Conservation (phyloP, 2,797 vertebrate species). For the Argyrosomus regius region DNA sequence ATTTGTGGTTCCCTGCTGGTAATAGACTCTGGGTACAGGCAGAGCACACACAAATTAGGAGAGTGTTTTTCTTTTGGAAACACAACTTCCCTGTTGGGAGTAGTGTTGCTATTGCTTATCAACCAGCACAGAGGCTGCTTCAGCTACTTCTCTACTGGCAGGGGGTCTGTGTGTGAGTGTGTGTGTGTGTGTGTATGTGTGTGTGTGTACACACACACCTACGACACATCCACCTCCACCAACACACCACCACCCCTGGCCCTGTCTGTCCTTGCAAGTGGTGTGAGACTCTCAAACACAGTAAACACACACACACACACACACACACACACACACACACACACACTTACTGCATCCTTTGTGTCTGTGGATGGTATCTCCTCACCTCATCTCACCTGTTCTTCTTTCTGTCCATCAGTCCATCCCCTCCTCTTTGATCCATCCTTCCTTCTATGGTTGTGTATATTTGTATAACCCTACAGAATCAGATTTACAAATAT, state of each 20-base stretch:
- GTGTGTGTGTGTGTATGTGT: neutral
- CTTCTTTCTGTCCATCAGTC: neutral
- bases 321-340: neutral
- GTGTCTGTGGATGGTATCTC: neutral
- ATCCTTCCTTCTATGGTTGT: neutral
- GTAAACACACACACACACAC: neutral
- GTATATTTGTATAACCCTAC: too few relatives aligned
- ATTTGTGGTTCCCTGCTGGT: slow-evolving; percentile 41
- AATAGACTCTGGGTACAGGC: slow-evolving; percentile 24
- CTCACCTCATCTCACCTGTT: slow-evolving; percentile 24
- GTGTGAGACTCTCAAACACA: slow-evolving; percentile 35
- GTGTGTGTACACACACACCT: slow-evolving; percentile 3
- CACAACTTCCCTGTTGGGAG: slow-evolving; percentile 51
- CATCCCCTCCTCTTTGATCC: neutral
- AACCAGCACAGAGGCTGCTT: slow-evolving; percentile 46
- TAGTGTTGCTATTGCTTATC: slow-evolving; percentile 57
- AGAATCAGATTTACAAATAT: too few relatives aligned
- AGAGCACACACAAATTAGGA: slow-evolving; percentile 49
- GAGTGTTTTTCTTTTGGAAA: slow-evolving; percentile 54
- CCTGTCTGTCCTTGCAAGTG: slow-evolving; percentile 46
- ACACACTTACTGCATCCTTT: neutral
- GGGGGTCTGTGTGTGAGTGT: slow-evolving; percentile 47
- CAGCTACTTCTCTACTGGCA: slow-evolving; percentile 36
- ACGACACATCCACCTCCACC: slow-evolving; percentile 15
- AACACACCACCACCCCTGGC: slow-evolving; percentile 36